Percentiles rank a stretch among this genome's conserved stretches.
phyloP scores from a whole-genome alignment of 2,113 vertebrate genomes.

The Pachyramphus minor region DNA sequence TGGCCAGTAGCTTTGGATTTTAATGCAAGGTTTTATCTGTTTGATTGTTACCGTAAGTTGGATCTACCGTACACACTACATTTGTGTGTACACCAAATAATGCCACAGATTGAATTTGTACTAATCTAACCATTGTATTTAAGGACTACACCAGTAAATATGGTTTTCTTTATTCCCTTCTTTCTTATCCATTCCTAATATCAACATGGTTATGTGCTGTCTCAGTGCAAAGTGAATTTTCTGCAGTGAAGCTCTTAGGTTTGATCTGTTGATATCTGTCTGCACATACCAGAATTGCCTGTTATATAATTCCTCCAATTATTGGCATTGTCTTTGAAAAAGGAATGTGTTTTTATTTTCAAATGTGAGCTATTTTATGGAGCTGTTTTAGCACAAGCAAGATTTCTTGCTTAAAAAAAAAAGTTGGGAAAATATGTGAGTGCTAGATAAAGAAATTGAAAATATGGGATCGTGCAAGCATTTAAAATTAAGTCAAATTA shows the following conservation, averaged over 20 bases:
- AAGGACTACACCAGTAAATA: not conserved
- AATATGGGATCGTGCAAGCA: not conserved
- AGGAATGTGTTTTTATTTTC: not conserved
- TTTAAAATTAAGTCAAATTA: conserved; percentile 9
- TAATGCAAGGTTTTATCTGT: not conserved
- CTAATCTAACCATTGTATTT: not conserved
- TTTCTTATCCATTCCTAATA: not conserved
- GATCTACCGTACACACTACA: not conserved
- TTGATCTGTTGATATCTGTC: not conserved
- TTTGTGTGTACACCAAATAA: not conserved
- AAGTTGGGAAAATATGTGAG: not conserved
- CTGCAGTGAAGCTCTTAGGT: not conserved
- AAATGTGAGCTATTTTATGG: not conserved
- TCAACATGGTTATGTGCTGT: not conserved
- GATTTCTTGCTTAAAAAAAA: not conserved
- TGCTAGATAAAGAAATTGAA: not conserved
- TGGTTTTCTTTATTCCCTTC: not conserved
- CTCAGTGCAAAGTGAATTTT: not conserved
- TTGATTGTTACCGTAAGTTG: not conserved
- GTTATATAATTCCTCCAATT: not conserved
- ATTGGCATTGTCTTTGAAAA: not conserved
- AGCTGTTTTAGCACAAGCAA: not conserved
- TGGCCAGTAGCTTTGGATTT: not conserved
- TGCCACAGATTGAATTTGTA: not conserved
- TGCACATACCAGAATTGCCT: not conserved